These are phyloP conservation scores for Ochotona curzoniae DNA, from an alignment of 2,113 vertebrate species.

Conservation along the genomic window DNA sequence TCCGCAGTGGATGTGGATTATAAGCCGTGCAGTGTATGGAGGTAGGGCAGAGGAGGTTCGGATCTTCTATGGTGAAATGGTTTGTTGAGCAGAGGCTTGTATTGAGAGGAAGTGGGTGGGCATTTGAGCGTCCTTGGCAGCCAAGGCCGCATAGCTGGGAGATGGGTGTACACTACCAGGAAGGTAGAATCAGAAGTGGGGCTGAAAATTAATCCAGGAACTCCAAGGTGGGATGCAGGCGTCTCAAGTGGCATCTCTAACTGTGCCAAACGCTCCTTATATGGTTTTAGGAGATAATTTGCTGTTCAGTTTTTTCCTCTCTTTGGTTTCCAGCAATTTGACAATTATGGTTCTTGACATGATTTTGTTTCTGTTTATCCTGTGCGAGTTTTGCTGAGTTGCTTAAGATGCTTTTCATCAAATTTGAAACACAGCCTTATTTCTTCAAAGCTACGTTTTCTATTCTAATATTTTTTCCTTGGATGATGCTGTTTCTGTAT, in stretches of 20 bases:
- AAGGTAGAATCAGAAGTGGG: no score
- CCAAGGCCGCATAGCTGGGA: not conserved
- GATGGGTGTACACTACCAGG: not conserved
- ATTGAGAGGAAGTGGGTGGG: not conserved
- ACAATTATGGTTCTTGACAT: not conserved
- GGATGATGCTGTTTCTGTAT: not conserved
- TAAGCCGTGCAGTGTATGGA: not conserved
- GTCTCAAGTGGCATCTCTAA: no score
- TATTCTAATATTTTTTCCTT: not conserved
- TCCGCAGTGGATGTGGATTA: not conserved
- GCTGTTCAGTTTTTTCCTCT: not conserved
- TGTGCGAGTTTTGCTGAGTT: not conserved
- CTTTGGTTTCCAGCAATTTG: constrained; percentile 5
- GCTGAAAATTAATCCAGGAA: no score
- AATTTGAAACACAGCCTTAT: not conserved
- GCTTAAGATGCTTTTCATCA: not conserved
- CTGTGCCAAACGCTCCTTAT: no score
- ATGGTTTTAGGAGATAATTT: no score
- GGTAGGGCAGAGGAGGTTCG: no score
- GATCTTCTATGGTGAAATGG: not conserved
- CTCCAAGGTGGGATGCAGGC: no score
- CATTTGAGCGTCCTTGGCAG: not conserved
- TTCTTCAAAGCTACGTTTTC: not conserved
- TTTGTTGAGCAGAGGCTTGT: not conserved
- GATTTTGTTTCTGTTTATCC: not conserved